Base-by-base conservation (phyloP, 2,888 invertebrate genomes). In the Drosophila testacea region DNA sequence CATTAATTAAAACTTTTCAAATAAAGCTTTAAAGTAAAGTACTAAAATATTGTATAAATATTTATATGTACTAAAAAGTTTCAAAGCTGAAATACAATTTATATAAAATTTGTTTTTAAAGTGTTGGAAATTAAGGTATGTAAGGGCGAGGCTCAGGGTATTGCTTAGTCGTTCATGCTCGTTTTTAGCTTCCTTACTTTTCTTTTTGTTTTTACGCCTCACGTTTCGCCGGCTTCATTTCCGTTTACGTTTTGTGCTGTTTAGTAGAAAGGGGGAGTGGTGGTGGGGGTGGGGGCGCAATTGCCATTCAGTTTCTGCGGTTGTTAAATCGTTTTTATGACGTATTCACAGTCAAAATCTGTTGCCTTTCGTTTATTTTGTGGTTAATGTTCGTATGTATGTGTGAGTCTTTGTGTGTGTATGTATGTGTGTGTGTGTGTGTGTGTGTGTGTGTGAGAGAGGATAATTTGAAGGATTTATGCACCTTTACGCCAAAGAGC, bases 281-380 rank as follows among this genome's bases (percentile, higher is more conserved):
- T 41, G 13, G 10, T 22, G 32, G 13, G 10, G 27, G 6, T 30
- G 32, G 39, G 27, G 10, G 46, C 68, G 55, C 68, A 81, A 71
- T 70, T 83, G 82, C 77, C 83, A 64, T 84, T 64, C 83, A 60
- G 71, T 71, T 83, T 73, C 72, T 79, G 87, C 73, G 83, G 75
- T 77, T 83, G 77, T 88, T 83, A 89, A 87, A 81, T 80, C 81
- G 87, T 64, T 87, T 83, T 87, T 87, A 88, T 88, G 84, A 81
- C 75, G 85, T 73, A 81, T 83, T 79, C 32, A 9, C 32, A 32
- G 32, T 32, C 32, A 60, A 71, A 71, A 71, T 69, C 69, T 56
- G 60, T 56, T 68, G 60, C 34, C 46, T 57, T 39, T 56, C 73
- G 73, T 36, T 62, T 65, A 56, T 69, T 72, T 67, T 73, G 69